Evolutionary conservation across 2,797 vertebrate species (phyloP), one percentile per base, ranked within the genome.

Genomic region (Tapera naevia): DNA sequence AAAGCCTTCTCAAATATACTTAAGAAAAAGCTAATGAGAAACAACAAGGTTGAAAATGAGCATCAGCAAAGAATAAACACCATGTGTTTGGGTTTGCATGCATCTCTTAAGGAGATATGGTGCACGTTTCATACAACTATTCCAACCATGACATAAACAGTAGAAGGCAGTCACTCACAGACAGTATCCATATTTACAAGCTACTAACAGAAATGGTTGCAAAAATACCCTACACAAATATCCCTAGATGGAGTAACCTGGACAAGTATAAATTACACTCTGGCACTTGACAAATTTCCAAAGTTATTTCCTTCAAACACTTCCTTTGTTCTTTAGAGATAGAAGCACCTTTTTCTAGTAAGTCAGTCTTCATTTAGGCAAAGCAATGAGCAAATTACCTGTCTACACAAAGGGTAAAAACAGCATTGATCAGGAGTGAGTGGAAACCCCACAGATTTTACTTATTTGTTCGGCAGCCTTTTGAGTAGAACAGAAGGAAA

Each of bases 321-420:
- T 94, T n/a, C 91, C 51, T 95, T 96, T 89, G 65, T 86, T 96
- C 90, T 95, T 96, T 74, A 93, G 83, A 96, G 93, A 95, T 73
- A 96, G 65, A 13, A 97, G 72, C 90, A 94, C 41, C 71, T 96
- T 96, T 80, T 92, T 72, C 89, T 94, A 86, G 89, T 66, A 96
- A 97, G 80, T 88, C 12, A 23, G 93, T 84, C 76, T 66, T 86
- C 70, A 70, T 95, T 95, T 73, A 89, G 92, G 90, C 82, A 83
- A 48, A 96, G 93, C 65, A 95, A 94, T 0, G 5, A 96, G 75
- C 84, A 97, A 96, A 97, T 97, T 91, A 96, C 88, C 79, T 95
- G 83, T 89, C 96, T 95, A 62, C 1, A 73, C 54, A 95, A 79
- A 93, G 88, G 96, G 35, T 74, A 96, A 94, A 97, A 93, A 56